Conservation (phyloP, 2,113 vertebrate species). For the Neodontobutis hainanensis region DNA sequence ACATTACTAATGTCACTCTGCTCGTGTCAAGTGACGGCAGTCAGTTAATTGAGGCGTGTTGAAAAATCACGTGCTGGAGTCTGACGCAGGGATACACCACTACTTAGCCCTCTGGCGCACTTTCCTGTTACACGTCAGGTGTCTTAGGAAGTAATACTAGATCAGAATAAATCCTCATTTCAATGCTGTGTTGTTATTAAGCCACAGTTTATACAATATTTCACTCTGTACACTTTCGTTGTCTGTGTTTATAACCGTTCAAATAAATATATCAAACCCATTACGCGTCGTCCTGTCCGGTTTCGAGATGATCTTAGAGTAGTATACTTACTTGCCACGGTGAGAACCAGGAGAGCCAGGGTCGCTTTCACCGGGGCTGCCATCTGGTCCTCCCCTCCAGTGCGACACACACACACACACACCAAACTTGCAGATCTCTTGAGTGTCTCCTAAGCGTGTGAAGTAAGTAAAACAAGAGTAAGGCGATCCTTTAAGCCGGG, state of each 20-base stretch:
- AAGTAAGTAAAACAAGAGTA: conserved; percentile 11
- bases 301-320: conserved; percentile 6
- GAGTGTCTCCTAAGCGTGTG: neutral
- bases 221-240: neutral
- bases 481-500: neutral
- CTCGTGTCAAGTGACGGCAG: conserved; percentile 16
- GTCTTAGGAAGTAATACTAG: conserved; percentile 5
- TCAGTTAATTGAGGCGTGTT: conserved; percentile 45
- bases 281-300: neutral
- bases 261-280: too few relatives aligned
- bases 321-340: conserved; percentile 71
- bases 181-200: neutral
- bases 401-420: conserved; percentile 39
- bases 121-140: conserved; percentile 17
- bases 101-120: conserved; percentile 31
- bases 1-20: neutral
- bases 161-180: neutral
- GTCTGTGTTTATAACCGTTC: neutral
- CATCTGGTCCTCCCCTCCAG: conserved; percentile 69
- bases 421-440: conserved; percentile 57
- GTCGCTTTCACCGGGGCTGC: conserved; percentile 67
- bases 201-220: too few relatives aligned
- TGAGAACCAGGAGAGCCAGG: conserved; percentile 68
- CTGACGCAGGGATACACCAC: conserved; percentile 43
- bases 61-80: conserved; percentile 63